Evolutionary conservation across 1,140 invertebrate species (phyloP).

Genomic region (Hydropsyche tenuis): DNA sequence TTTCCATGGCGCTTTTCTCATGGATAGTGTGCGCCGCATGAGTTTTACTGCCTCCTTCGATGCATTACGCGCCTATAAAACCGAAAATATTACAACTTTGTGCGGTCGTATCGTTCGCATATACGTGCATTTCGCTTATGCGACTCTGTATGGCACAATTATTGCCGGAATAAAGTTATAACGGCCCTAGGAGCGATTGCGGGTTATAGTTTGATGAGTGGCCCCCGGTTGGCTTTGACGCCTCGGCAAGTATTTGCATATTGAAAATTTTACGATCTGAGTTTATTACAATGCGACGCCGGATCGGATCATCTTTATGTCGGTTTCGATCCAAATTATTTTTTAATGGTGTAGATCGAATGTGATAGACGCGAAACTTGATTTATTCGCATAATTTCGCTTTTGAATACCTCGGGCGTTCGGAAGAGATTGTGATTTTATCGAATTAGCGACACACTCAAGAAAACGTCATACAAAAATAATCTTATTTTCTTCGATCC

Average conservation of each 20-base stretch:
- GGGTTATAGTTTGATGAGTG: conserved; percentile 47
- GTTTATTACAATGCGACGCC: conserved; percentile 27
- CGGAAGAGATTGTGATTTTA: background rate
- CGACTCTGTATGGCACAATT: conserved; percentile 39
- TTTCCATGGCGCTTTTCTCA: conserved; percentile 6
- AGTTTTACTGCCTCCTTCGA: conserved; percentile 47
- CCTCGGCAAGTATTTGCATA: conserved; percentile 44
- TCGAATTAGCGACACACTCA: background rate
- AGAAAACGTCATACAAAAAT: background rate
- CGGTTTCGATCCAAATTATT: background rate
- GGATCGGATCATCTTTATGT: conserved; percentile 13
- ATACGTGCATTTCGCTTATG: no score
- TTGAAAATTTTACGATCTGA: conserved; percentile 44
- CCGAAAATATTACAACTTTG: conserved; percentile 47
- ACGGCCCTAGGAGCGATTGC: conserved; percentile 45
- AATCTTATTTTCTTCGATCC: conserved; percentile 7
- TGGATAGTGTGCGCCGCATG: conserved; percentile 32
- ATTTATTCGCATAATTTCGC: no score
- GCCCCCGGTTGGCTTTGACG: conserved; percentile 24
- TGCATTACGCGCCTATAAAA: conserved; percentile 49
- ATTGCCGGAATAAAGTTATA: conserved; percentile 48
- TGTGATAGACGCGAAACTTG: no score
- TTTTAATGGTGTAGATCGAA: no score
- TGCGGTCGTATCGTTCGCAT: background rate
- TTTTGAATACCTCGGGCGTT: no score